A percentile compares a stretch with the other conserved stretches of the same genome.
Conservation (phyloP, 2,888 invertebrate genomes). For the Embidobia sp. region DNA sequence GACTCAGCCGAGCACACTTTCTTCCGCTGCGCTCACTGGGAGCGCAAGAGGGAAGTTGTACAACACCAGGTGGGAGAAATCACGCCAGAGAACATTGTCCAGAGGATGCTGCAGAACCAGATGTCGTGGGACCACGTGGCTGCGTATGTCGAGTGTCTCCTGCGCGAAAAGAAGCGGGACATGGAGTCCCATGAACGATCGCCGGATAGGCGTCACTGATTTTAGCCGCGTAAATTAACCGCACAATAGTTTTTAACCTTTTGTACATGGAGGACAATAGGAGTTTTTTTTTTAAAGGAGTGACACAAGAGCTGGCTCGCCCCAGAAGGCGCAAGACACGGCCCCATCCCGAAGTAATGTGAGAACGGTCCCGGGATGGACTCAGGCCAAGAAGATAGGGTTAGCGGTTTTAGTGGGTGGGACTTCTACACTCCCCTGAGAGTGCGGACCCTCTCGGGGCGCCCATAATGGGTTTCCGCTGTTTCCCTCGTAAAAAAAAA, state of each 20-base stretch:
- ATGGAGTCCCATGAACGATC: background rate
- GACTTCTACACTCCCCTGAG: constrained; percentile 10
- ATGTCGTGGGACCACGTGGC: background rate
- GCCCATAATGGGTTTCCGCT: no score
- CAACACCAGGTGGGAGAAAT: background rate
- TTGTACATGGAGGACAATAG: no score
- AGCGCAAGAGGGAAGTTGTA: background rate
- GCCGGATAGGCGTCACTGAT: no score
- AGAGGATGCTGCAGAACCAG: background rate
- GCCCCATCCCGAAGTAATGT: constrained; percentile 2
- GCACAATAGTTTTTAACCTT: no score
- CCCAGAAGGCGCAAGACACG: no score
- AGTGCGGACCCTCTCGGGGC: no score
- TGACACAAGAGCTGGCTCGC: no score
- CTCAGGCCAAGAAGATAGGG: background rate
- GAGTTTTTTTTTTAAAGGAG: no score
- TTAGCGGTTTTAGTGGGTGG: constrained; percentile 9
- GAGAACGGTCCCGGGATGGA: constrained; percentile 2
- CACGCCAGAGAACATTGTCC: background rate
- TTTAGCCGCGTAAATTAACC: no score
- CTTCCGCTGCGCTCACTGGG: background rate
- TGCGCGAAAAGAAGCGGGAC: background rate
- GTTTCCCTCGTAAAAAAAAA: no score
- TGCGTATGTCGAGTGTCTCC: background rate
- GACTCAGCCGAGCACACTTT: constrained; percentile 9